phyloP scores from a whole-genome alignment of 1,140 invertebrate genomes.

The Microplitis mediator region DNA sequence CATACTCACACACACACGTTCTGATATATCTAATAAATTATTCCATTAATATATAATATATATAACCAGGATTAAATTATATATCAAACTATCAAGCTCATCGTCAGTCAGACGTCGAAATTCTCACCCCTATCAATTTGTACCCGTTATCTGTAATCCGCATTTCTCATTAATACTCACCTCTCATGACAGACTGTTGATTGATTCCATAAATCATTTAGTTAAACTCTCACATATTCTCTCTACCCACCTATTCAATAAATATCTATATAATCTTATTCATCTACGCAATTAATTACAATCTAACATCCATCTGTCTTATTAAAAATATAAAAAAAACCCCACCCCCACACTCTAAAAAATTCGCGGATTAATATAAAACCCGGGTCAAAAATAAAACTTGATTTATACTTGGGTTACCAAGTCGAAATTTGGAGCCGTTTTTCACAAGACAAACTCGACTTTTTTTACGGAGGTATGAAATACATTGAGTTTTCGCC shows the following conservation, averaged over 20 bases:
- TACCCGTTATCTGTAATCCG: conserved; percentile 22
- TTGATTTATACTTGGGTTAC: too few species aligned
- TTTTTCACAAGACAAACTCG: too few species aligned
- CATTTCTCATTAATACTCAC: conserved; percentile 5
- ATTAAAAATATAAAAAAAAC: too few species aligned
- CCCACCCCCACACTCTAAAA: too few species aligned
- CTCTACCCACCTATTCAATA: conserved; percentile 9
- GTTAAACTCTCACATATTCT: background rate
- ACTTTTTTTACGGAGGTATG: too few species aligned
- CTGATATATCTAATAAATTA: background rate
- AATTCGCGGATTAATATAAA: too few species aligned
- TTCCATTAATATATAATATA: conserved; percentile 14
- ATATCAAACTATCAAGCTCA: background rate
- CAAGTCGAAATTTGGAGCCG: too few species aligned
- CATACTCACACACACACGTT: background rate
- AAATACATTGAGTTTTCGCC: too few species aligned
- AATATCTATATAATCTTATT: conserved; percentile 13
- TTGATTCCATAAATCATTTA: conserved; percentile 39
- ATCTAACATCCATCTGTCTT: too few species aligned
- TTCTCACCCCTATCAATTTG: conserved; percentile 19
- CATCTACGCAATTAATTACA: too few species aligned
- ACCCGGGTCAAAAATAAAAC: too few species aligned
- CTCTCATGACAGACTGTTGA: conserved; percentile 28
- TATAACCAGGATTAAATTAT: background rate
- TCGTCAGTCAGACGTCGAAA: background rate